Base-by-base conservation (phyloP, 2,888 invertebrate genomes). In the Tetropium fuscum region DNA sequence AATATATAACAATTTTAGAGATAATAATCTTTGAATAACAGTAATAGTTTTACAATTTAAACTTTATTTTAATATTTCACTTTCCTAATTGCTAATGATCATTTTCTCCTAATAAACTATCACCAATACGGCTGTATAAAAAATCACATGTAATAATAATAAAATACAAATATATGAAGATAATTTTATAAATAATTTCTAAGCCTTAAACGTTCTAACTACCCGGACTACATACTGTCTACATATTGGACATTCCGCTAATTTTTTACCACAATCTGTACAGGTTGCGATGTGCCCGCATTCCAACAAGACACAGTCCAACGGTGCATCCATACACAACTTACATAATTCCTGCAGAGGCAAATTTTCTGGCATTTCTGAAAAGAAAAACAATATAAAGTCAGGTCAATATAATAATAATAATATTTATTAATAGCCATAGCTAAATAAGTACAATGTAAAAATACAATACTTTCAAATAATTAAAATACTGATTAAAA, bases 221-320 rank as follows among this genome's bases (percentile, higher is more conserved):
- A 94, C 93, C 64, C 96, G 87, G 69, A 93, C 91, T 59, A 97
- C 93, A 82, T 92, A 95, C 84, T 94, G 94, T 73, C 96, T 87
- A 82, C 96, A 97, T 80, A 97, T 93, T 62, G 96, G 96, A 83
- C 96, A 97, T 84, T 95, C 95, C 65, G 90, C 89, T 74, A 96
- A 87, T 80, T 90, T 90, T 82, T 91, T 91, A 51, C 94, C 92
- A 83, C 96, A 97, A 48, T 86, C 85, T 11, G 93, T 92, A 83
- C 96, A 97, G 2, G 95, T 92, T 2, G 94, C 93, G 87, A 96
- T 93, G 83, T 97, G 96, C 0, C 96, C 96, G 83, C 97, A 97
- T 84, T 97, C 96, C 74, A 97, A 85, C 77, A 97, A 88, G 54
- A 96, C 94, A 83, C 96, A 96, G 84, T 97, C 95, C 73, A 96